phyloP scores from a whole-genome alignment of 2,888 invertebrate species.

The Petrophora chlorosata region DNA sequence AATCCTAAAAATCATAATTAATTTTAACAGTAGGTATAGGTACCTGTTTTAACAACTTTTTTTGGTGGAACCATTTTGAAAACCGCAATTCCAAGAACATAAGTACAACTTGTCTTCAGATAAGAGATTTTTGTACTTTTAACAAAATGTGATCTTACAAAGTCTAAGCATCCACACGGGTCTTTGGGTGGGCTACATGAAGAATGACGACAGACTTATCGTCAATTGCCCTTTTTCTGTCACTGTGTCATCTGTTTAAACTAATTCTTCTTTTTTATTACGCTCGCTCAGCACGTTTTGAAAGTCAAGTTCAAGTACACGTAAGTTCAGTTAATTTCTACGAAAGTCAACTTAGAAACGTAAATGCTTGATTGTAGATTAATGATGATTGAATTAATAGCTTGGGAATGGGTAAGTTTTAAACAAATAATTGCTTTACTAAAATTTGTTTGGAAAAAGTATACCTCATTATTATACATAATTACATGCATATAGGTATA shows the following conservation, averaged over 20 bases:
- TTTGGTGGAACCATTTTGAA: no score
- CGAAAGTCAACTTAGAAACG: neutral
- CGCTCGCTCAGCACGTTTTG: slow-evolving; percentile 6
- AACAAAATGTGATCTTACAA: slow-evolving; percentile 3
- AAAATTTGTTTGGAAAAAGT: no score
- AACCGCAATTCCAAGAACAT: no score
- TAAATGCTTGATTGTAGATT: slow-evolving; percentile 5
- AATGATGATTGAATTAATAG: slow-evolving; percentile 7
- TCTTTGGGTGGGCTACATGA: slow-evolving; percentile 46
- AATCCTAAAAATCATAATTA: no score
- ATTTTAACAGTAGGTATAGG: no score
- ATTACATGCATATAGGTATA: no score
- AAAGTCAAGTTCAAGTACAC: slow-evolving; percentile 18
- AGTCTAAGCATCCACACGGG: slow-evolving; percentile 23
- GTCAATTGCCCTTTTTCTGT: slow-evolving; percentile 46
- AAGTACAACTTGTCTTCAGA: neutral
- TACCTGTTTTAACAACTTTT: no score
- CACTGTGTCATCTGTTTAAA: slow-evolving; percentile 41
- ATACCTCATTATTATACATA: no score
- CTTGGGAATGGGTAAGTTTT: no score
- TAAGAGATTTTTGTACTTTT: neutral
- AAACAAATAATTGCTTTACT: no score
- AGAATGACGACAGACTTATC: slow-evolving; percentile 57
- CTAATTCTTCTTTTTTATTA: slow-evolving; percentile 14
- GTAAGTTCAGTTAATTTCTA: neutral